phyloP scores from a whole-genome alignment of 1,140 invertebrate genomes.

The Papilio xuthus region DNA sequence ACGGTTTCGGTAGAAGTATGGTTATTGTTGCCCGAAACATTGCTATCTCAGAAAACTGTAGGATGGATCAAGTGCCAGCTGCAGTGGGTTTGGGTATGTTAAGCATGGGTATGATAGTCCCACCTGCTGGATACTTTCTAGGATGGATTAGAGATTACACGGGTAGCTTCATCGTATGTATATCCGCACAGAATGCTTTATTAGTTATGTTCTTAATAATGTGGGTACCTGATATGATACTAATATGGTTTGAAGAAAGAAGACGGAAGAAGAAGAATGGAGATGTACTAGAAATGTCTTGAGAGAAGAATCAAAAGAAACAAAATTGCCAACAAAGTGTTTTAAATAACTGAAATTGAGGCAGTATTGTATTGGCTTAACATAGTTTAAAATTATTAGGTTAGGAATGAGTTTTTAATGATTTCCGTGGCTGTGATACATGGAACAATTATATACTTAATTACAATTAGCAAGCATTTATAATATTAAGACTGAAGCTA shows the following conservation, averaged over 20 bases:
- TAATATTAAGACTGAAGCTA: conserved; percentile 42
- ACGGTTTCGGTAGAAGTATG: conserved; percentile 84
- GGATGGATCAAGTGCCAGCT: conserved; percentile 82
- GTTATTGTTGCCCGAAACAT: conserved; percentile 87
- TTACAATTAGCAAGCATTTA: conserved; percentile 46
- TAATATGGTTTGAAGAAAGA: conserved; percentile 58
- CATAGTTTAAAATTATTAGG: too few relatives aligned
- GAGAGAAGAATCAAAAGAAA: conserved; percentile 35
- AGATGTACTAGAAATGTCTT: conserved; percentile 49
- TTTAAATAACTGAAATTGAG: neutral
- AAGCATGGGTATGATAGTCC: conserved; percentile 85
- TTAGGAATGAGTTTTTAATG: neutral
- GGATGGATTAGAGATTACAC: conserved; percentile 86
- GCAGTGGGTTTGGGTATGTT: conserved; percentile 89
- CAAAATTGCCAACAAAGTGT: neutral
- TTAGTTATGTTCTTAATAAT: conserved; percentile 81
- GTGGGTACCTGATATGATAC: conserved; percentile 83
- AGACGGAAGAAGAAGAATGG: conserved; percentile 52
- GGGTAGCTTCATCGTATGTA: conserved; percentile 83
- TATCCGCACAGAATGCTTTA: conserved; percentile 84
- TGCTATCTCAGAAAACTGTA: conserved; percentile 85
- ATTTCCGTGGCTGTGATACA: conserved; percentile 45
- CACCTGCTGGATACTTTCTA: conserved; percentile 85
- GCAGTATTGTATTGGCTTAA: neutral
- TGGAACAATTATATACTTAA: conserved; percentile 34